Conservation (phyloP, 2,888 invertebrate genomes). For the Volucella inflata region DNA sequence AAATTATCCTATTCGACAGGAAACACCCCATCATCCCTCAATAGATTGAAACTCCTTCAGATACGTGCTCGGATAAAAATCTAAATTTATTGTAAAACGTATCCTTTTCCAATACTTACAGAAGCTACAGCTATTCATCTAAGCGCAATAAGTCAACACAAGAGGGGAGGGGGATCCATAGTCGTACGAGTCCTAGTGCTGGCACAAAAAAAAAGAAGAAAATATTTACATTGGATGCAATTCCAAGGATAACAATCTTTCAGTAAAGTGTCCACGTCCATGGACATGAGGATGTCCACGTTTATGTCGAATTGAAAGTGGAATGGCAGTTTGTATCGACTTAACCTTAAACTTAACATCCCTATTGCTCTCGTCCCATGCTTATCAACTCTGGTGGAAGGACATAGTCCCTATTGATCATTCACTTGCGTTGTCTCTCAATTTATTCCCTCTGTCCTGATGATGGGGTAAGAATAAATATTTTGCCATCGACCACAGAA, state of each 20-base stretch:
- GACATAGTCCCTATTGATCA: constrained; percentile 59
- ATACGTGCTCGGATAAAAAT: constrained; percentile 32
- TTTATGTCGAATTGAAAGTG: constrained; percentile 39
- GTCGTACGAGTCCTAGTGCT: not conserved
- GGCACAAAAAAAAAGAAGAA: constrained; percentile 7
- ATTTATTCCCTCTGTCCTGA: constrained; percentile 23
- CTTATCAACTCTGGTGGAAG: constrained; percentile 36
- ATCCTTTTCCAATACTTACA: not conserved
- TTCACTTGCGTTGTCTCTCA: constrained; percentile 57
- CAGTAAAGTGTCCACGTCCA: not conserved
- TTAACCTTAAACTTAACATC: constrained; percentile 14
- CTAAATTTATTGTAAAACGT: constrained; percentile 28
- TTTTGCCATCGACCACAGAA: constrained; percentile 36
- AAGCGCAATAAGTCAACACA: constrained; percentile 4
- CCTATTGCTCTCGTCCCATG: not conserved
- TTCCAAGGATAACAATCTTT: constrained; percentile 42
- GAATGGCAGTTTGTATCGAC: constrained; percentile 45
- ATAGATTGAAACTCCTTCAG: constrained; percentile 19
- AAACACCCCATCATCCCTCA: not conserved
- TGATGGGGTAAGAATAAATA: constrained; percentile 52
- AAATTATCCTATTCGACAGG: constrained; percentile 31
- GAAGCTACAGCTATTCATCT: constrained; percentile 26
- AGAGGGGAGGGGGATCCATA: constrained; percentile 24
- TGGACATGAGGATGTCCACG: not conserved
- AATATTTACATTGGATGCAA: constrained; percentile 48